phyloP scores from a whole-genome alignment of 2,113 vertebrate species.

The Girardinichthys multiradiatus region DNA sequence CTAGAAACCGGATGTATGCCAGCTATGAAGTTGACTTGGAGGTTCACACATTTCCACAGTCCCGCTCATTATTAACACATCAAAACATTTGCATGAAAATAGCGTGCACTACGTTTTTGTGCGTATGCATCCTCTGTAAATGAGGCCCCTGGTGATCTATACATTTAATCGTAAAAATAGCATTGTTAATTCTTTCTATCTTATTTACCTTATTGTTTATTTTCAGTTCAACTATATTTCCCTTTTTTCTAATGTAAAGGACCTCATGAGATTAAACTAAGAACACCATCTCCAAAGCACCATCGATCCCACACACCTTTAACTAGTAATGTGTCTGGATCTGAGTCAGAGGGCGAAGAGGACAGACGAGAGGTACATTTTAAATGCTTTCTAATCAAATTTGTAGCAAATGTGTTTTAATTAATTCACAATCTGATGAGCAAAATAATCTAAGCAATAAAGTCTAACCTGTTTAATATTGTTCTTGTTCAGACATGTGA shows the following conservation, averaged over 20 bases:
- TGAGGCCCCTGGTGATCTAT: neutral
- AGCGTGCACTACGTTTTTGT: no score
- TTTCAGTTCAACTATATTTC: neutral
- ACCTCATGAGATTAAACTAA: conserved; percentile 50
- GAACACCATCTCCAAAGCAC: conserved; percentile 76
- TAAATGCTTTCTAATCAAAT: neutral
- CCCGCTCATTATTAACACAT: no score
- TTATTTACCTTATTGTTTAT: neutral
- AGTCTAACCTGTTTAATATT: neutral
- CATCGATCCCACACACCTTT: conserved; percentile 67
- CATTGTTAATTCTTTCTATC: neutral
- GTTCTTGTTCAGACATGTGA: conserved; percentile 87
- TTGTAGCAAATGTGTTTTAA: neutral
- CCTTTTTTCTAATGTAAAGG: conserved; percentile 30
- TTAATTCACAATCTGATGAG: neutral
- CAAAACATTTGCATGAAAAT: neutral
- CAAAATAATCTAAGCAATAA: neutral
- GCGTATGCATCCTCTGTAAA: neutral
- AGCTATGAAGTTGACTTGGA: no score
- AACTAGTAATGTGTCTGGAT: conserved; percentile 66
- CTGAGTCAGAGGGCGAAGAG: conserved; percentile 80
- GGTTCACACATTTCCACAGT: no score
- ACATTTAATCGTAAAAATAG: neutral
- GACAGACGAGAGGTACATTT: conserved; percentile 67
- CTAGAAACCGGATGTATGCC: neutral